Evolutionary conservation across 2,797 vertebrate species (phyloP), one percentile per base, ranked within the genome.

Genomic region (Myotis findleyi): DNA sequence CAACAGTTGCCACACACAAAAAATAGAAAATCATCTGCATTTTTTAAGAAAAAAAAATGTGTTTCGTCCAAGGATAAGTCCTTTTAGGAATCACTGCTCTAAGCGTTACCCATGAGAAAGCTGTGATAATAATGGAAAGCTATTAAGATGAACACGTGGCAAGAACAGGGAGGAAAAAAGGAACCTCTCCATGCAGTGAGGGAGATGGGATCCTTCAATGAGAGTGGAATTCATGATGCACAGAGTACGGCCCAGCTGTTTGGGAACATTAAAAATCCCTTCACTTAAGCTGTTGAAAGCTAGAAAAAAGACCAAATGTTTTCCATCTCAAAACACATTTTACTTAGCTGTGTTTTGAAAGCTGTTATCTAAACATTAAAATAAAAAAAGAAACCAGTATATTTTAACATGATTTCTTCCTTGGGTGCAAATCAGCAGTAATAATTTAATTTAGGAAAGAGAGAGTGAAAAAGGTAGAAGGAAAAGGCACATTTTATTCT

Each of bases 301-400:
- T 98, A 93, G 75, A 95, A 88, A 94, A 98, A 87, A 95, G 97
- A 98, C 96, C 97, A 98, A 98, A 97, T 98, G 97, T 96, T 98
- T 98, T 98, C 97, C 97, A 96, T 98, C 97, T 97, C 55, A 38
- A 98, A 98, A 96, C 97, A 98, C 96, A 5, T 97, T 91, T 92
- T 97, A 97, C 97, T 97, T 97, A 97, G 97, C 97, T 85, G 64
- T 93, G 79, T 98, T 98, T 98, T 97, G 97, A 98, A 98, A 98
- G 97, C 93, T 97, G 93, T 97, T 98, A 96, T 97, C 97, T 98
- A 98, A 97, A 98, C 97, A 97, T 97, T 95, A 76, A 96, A 98
- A 77, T 14, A 98, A 97, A 87, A 79, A 80, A 66, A 62, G 68
- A 77, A 7, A 4, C 10, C 86, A 96, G 90, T 62, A 87, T 98